phyloP scores from a whole-genome alignment of 2,797 vertebrate species.

The Eulemur albifrons region DNA sequence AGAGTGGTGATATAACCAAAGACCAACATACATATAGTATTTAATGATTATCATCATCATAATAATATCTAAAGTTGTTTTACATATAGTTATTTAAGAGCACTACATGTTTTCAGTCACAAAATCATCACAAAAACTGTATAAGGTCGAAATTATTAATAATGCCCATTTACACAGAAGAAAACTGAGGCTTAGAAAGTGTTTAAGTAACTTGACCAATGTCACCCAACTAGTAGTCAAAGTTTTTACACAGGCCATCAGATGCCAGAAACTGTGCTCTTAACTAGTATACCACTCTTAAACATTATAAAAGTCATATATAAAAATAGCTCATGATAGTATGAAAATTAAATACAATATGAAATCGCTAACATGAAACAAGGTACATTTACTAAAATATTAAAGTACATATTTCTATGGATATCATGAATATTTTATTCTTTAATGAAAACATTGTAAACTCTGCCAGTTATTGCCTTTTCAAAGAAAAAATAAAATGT shows the following conservation, averaged over 20 bases:
- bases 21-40: not conserved
- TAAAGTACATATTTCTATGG: not conserved
- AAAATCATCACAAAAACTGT: not conserved
- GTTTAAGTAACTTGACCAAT: not conserved
- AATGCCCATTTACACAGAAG: not conserved
- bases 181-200: not conserved
- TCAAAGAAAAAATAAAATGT: slow-evolving; percentile 15
- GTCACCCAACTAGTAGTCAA: not conserved
- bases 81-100: not conserved
- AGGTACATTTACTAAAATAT: not conserved
- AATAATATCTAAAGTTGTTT: not conserved
- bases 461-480: not conserved
- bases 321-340: not conserved
- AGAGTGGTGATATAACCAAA: not conserved
- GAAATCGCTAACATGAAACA: not conserved
- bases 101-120: not conserved
- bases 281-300: not conserved
- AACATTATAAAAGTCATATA: not conserved
- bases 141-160: not conserved
- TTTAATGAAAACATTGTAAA: not conserved
- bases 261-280: not conserved
- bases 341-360: not conserved
- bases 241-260: not conserved
- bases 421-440: not conserved
- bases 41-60: not conserved